A percentile compares a stretch with the other conserved stretches of the same genome.
Evolutionary conservation across 2,797 vertebrate genomes (phyloP).

Genomic region (Eupleurogrammus muticus): DNA sequence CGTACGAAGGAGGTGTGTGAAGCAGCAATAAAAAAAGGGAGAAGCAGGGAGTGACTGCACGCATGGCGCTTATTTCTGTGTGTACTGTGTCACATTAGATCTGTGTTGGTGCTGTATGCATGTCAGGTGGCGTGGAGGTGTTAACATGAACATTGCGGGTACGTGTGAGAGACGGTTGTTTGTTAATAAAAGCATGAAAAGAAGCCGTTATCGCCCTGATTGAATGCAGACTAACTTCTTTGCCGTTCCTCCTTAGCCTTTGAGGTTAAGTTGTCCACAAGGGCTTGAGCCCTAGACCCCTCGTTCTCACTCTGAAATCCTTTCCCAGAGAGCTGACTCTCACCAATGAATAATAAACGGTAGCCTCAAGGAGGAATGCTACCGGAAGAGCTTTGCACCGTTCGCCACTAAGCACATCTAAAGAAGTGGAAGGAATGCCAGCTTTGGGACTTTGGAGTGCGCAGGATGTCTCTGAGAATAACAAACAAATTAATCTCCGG

Average conservation of each 20-base stretch:
- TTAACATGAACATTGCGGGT: slow-evolving; percentile 7
- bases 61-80: slow-evolving; percentile 28
- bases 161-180: background rate
- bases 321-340: slow-evolving; percentile 45
- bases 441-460: slow-evolving; percentile 19
- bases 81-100: background rate
- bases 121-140: slow-evolving; percentile 23
- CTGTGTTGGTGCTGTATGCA: slow-evolving; percentile 6
- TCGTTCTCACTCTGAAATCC: slow-evolving; percentile 42
- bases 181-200: slow-evolving; percentile 24
- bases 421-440: slow-evolving; percentile 27
- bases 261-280: slow-evolving; percentile 45
- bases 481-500: slow-evolving; percentile 50
- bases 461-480: slow-evolving; percentile 26
- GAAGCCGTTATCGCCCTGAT: slow-evolving; percentile 1
- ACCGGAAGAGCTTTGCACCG: slow-evolving; percentile 25
- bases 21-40: slow-evolving; percentile 17
- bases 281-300: slow-evolving; percentile 51
- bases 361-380: slow-evolving; percentile 53
- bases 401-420: slow-evolving; percentile 38
- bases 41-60: background rate
- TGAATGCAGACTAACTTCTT: slow-evolving; percentile 18
- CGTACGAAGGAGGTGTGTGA: slow-evolving; percentile 34
- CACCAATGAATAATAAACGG: slow-evolving; percentile 69
- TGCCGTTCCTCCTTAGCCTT: slow-evolving; percentile 34